Evolutionary conservation across 2,888 invertebrate species (phyloP).

Genomic region (Nymphalis c-album): DNA sequence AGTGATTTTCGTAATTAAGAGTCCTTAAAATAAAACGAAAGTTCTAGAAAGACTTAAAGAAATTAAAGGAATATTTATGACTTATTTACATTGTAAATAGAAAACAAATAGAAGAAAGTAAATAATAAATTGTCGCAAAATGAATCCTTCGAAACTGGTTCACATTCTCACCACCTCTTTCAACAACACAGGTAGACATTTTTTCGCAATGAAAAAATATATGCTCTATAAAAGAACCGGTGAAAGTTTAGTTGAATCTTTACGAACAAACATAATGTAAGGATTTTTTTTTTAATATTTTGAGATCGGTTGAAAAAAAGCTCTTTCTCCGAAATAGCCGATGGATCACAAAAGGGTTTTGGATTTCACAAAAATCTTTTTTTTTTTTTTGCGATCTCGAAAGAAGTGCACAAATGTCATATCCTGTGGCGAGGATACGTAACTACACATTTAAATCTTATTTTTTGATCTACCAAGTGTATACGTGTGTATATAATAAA

Average conservation of each 20-base stretch:
- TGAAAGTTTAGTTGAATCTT: conserved; percentile 71
- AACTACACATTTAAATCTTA: conserved; percentile 24
- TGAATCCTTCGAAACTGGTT: conserved; percentile 44
- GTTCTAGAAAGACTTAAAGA: not conserved
- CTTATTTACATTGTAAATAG: not conserved
- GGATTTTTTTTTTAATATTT: conserved; percentile 55
- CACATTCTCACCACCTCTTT: conserved; percentile 59
- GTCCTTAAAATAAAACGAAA: not conserved
- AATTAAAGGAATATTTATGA: conserved; percentile 16
- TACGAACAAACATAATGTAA: conserved; percentile 58
- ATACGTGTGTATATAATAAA: no score
- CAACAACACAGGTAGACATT: conserved; percentile 48
- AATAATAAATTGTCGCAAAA: conserved; percentile 26
- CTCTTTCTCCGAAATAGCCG: conserved; percentile 61
- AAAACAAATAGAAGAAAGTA: conserved; percentile 8
- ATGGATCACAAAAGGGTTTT: conserved; percentile 74
- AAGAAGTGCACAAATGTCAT: conserved; percentile 39
- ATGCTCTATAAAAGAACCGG: conserved; percentile 48
- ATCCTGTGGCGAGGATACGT: conserved; percentile 37
- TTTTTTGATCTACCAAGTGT: not conserved
- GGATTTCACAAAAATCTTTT: conserved; percentile 67
- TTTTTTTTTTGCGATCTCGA: conserved; percentile 43
- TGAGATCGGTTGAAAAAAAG: conserved; percentile 50
- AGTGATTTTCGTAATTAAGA: not conserved
- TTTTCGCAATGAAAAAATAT: conserved; percentile 44